A percentile compares a stretch with the other conserved stretches of the same genome.
Evolutionary conservation across 2,113 vertebrate species (phyloP).

Genomic region (Candoia aspera): DNA sequence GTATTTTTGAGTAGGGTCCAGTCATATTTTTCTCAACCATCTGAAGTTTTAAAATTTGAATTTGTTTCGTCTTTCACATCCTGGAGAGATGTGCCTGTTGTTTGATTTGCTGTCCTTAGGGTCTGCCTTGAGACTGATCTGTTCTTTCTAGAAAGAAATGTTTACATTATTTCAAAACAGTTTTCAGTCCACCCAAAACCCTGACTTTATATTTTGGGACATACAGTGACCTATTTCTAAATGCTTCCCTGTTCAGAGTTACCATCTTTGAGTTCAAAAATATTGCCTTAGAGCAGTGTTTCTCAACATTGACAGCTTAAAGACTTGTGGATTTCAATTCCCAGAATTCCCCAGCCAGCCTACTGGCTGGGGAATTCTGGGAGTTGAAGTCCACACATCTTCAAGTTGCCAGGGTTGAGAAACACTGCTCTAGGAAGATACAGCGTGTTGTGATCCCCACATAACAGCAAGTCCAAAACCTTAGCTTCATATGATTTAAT

Average conservation of each 20-base stretch:
- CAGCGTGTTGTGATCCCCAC: too few relatives aligned
- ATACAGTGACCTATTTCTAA: not conserved
- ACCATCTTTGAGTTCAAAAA: too few relatives aligned
- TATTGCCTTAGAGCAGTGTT: too few relatives aligned
- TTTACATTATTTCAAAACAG: conserved; percentile 30
- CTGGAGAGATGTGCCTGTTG: not conserved
- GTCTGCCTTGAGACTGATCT: conserved; percentile 32
- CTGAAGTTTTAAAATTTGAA: conserved; percentile 34
- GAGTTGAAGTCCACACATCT: too few relatives aligned
- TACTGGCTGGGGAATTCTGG: too few relatives aligned
- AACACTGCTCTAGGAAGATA: not conserved
- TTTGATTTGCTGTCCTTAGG: not conserved
- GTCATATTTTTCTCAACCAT: conserved; percentile 27
- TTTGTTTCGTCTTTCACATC: conserved; percentile 1
- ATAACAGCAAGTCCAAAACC: not conserved
- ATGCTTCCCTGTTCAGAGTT: not conserved
- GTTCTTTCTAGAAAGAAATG: conserved; percentile 22
- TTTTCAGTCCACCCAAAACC: conserved; percentile 28
- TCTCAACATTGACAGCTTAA: too few relatives aligned
- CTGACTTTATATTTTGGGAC: not conserved
- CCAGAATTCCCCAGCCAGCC: too few relatives aligned
- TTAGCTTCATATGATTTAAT: not conserved
- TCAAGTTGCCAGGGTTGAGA: too few relatives aligned
- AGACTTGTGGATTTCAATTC: too few relatives aligned
- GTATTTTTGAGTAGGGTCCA: conserved; percentile 31